Evolutionary conservation across 1,140 invertebrate genomes (phyloP).

Genomic region (Eufriesea mexicana): DNA sequence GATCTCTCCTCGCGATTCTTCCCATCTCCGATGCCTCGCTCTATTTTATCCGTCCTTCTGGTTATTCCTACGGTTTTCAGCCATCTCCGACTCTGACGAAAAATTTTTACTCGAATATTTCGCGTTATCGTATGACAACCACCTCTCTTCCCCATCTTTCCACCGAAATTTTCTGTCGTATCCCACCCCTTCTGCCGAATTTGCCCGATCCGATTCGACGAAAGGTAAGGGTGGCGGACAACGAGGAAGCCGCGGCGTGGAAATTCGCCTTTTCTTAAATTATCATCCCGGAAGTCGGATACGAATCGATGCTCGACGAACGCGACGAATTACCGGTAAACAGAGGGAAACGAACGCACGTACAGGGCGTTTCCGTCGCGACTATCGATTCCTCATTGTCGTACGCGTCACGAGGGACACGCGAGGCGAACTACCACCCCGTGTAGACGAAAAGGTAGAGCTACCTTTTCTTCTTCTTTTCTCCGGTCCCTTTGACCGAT

Average conservation of each 20-base stretch:
- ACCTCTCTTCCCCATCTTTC: no score
- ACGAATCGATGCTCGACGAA: conserved; percentile 54
- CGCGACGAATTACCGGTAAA: conserved; percentile 55
- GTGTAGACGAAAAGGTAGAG: conserved; percentile 2
- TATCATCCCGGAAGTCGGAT: conserved; percentile 63
- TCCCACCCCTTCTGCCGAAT: no score
- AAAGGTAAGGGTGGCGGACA: no score
- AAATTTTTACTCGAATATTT: conserved; percentile 18
- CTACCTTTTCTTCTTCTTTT: background rate
- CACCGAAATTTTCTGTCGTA: no score
- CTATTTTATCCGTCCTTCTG: background rate
- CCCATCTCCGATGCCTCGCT: background rate
- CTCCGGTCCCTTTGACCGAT: no score
- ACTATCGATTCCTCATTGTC: conserved; percentile 66
- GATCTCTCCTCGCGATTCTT: conserved; percentile 9
- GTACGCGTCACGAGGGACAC: conserved; percentile 55
- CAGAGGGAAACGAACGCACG: conserved; percentile 47
- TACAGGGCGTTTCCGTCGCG: conserved; percentile 57
- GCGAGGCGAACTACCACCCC: conserved; percentile 33
- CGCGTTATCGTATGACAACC: no score
- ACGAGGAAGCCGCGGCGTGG: background rate
- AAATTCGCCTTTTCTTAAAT: conserved; percentile 36
- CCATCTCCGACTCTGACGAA: no score
- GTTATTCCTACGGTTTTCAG: background rate
- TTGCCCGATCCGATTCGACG: no score